Base-by-base conservation (phyloP, 2,113 vertebrate genomes). In the Thinocorus orbignyianus region DNA sequence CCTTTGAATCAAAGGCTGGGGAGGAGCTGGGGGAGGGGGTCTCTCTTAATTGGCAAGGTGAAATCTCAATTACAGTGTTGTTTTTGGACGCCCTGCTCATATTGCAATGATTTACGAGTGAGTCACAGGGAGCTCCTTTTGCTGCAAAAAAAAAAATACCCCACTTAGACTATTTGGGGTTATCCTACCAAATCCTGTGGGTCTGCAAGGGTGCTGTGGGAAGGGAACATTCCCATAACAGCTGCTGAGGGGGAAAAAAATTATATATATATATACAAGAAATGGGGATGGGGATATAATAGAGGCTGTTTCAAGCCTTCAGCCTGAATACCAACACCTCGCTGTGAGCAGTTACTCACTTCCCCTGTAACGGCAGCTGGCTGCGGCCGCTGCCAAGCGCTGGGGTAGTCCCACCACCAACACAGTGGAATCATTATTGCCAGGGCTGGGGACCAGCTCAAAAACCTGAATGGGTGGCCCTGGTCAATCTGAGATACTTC, bases 291-390 rank as follows among this genome's bases (percentile, higher is more conserved):
- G 60, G 86, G 80, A 52, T 68, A 85, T 91, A 94, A 92, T 88
- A 26, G 92, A 70, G 54, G 49, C 25, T 91, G 89, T 92, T 95
- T 52, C 61, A 41, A 89, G 33, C 49, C 73, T 72, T 12, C 89
- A 91, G 87, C 78, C 78, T 5, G 8, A 85, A 95, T 91, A 61
- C 93, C 94, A 90, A 80, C 94, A 94, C 89, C 96, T 95, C 23
- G 0, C 33, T 55, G 58, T n/a, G 23, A 80, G 89, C 91, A 37
- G 44, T 72, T 52, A 28, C 13, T 95, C 91, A 17, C 57, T 64
- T 6, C 35, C 7, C 55, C 20, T 10, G 16, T 41, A 44, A 15
- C 15, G 2, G 78, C 86, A 62, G 68, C 82, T 49, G 84, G 25
- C 92, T 17, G 42, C 1, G 4, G 84, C 62, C 8, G 44, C 85